Evolutionary conservation across 2,113 vertebrate genomes (phyloP).

Genomic region (Ariopsis seemanni): DNA sequence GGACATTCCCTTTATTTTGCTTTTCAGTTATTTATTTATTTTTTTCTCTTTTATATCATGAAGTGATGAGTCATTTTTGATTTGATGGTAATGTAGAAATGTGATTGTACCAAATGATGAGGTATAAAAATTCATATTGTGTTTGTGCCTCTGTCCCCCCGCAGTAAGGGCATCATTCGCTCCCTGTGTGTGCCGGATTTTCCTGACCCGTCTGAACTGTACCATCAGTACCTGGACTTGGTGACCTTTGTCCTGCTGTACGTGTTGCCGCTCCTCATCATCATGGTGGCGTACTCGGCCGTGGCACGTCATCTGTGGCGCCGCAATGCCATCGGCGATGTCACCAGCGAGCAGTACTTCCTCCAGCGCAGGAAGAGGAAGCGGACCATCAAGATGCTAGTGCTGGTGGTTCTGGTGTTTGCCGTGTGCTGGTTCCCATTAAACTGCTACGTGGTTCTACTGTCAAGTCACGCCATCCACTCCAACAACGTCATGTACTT

Average conservation of each 20-base stretch:
- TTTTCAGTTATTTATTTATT: too few species aligned
- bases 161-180: constrained; percentile 80
- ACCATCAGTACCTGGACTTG: constrained; percentile 91
- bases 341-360: constrained; percentile 86
- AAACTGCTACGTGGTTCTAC: constrained; percentile 90
- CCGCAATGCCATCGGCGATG: constrained; percentile 83
- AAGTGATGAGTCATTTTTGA: too few species aligned
- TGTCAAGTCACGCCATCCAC: constrained; percentile 86
- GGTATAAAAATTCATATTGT: neutral
- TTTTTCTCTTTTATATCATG: too few species aligned
- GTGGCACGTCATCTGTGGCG: constrained; percentile 89
- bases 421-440: constrained; percentile 94
- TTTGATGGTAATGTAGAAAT: too few species aligned
- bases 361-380: constrained; percentile 81
- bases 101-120: too few species aligned
- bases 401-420: constrained; percentile 88
- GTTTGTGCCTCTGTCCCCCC: neutral
- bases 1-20: too few species aligned
- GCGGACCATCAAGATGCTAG: constrained; percentile 89
- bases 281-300: constrained; percentile 81
- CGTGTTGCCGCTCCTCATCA: constrained; percentile 86
- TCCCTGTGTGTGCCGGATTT: constrained; percentile 89
- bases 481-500: constrained; percentile 89
- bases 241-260: constrained; percentile 89
- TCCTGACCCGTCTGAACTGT: constrained; percentile 88